Conservation (phyloP, 1,140 invertebrate species). For the Solenopsis fugax region DNA sequence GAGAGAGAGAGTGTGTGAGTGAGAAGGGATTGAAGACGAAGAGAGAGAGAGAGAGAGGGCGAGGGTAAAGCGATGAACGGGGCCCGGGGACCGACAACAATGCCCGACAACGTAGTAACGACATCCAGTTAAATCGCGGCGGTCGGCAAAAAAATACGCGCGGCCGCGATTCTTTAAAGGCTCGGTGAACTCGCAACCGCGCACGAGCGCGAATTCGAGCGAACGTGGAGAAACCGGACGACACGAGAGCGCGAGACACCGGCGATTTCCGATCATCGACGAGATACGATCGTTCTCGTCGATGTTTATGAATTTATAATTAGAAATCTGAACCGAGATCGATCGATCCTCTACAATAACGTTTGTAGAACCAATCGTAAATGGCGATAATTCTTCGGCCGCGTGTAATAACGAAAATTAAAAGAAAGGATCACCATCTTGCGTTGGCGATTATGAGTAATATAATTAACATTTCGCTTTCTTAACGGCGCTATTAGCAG, state of each 20-base stretch:
- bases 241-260: background rate
- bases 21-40: conserved; percentile 59
- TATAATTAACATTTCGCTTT: conserved; percentile 66
- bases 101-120: conserved; percentile 82
- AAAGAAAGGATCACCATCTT: background rate
- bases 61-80: conserved; percentile 78
- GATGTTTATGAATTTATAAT: background rate
- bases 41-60: conserved; percentile 36
- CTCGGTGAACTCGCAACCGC: conserved; percentile 51
- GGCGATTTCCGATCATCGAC: background rate
- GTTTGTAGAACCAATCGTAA: background rate
- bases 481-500: conserved; percentile 65
- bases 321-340: background rate
- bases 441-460: conserved; percentile 45
- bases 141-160: conserved; percentile 78
- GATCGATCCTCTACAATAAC: background rate
- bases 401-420: background rate
- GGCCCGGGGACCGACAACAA: conserved; percentile 79
- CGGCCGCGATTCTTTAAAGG: conserved; percentile 72
- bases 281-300: background rate
- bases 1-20: conserved; percentile 40
- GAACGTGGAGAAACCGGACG: conserved; percentile 1
- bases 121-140: conserved; percentile 83
- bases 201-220: conserved; percentile 30
- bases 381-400: background rate